A percentile compares a stretch with the other conserved stretches of the same genome.
Conservation (phyloP, 2,113 vertebrate species). For the Neogobius melanostomus region DNA sequence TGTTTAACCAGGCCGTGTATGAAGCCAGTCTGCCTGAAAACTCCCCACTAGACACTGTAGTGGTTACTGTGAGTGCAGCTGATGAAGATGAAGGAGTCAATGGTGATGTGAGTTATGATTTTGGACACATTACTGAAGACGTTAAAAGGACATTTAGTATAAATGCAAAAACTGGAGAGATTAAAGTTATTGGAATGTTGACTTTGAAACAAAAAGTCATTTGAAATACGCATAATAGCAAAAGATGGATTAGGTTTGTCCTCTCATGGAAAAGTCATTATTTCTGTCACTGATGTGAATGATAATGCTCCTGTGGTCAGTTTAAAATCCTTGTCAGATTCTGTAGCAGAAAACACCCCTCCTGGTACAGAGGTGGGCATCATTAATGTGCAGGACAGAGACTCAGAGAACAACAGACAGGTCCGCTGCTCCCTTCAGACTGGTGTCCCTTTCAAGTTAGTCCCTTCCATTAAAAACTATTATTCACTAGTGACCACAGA, state of each 20-base stretch:
- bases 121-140: neutral
- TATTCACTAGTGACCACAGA: too few relatives aligned
- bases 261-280: slow-evolving; percentile 69
- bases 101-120: slow-evolving; percentile 4
- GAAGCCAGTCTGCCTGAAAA: slow-evolving; percentile 9
- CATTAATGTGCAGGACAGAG: slow-evolving; percentile 26
- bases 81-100: neutral
- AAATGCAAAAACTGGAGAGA: too few relatives aligned
- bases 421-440: too few relatives aligned
- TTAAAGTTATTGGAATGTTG: too few relatives aligned
- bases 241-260: slow-evolving; percentile 72
- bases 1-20: slow-evolving; percentile 30
- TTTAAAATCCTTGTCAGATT: slow-evolving; percentile 17
- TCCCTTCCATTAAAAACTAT: neutral
- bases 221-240: slow-evolving; percentile 78
- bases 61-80: too few relatives aligned
- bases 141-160: slow-evolving; percentile 27
- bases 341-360: too few relatives aligned
- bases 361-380: too few relatives aligned
- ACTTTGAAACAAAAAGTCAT: slow-evolving; percentile 26
- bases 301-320: too few relatives aligned
- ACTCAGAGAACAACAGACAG: too few relatives aligned
- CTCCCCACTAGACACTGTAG: neutral
- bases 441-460: too few relatives aligned
- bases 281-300: slow-evolving; percentile 40